These are phyloP conservation scores for Slavum lentiscoides DNA, from an alignment of 2,888 invertebrate species.

Conservation along the genomic window DNA sequence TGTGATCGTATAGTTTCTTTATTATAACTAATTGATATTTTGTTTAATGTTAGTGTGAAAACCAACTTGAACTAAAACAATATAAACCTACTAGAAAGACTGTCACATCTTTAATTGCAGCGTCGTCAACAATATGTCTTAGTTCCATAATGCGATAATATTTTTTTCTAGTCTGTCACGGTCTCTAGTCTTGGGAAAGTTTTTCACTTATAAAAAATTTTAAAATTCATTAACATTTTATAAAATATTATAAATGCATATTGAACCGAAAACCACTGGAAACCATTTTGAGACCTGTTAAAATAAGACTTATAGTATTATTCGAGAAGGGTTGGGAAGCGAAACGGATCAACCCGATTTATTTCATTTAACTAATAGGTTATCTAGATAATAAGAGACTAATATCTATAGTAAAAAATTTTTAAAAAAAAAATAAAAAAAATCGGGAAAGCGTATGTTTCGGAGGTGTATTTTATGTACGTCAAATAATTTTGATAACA, in stretches of 20 bases:
- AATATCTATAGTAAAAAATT: constrained; percentile 30
- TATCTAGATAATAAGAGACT: constrained; percentile 37
- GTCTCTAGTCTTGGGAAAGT: constrained; percentile 52
- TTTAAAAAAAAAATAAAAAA: constrained; percentile 21
- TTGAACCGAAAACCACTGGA: constrained; percentile 43
- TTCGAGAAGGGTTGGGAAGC: constrained; percentile 35
- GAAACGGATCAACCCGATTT: constrained; percentile 40
- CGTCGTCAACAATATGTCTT: constrained; percentile 30
- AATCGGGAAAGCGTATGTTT: constrained; percentile 28
- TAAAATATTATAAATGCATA: constrained; percentile 34
- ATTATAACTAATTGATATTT: constrained; percentile 33
- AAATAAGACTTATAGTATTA: constrained; percentile 53
- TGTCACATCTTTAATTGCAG: constrained; percentile 46
- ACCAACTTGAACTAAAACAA: constrained; percentile 40
- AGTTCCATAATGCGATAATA: constrained; percentile 43
- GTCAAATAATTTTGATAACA: constrained; percentile 14
- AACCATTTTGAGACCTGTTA: constrained; percentile 52
- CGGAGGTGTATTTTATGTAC: constrained; percentile 11
- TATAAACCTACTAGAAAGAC: constrained; percentile 46
- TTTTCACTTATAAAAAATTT: constrained; percentile 43
- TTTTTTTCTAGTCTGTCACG: constrained; percentile 52
- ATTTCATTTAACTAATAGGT: constrained; percentile 36
- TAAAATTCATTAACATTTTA: constrained; percentile 22
- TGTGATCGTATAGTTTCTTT: constrained; percentile 51
- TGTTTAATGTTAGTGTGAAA: constrained; percentile 44